Base-by-base conservation (phyloP, 1,140 invertebrate genomes). In the Ruditapes philippinarum region DNA sequence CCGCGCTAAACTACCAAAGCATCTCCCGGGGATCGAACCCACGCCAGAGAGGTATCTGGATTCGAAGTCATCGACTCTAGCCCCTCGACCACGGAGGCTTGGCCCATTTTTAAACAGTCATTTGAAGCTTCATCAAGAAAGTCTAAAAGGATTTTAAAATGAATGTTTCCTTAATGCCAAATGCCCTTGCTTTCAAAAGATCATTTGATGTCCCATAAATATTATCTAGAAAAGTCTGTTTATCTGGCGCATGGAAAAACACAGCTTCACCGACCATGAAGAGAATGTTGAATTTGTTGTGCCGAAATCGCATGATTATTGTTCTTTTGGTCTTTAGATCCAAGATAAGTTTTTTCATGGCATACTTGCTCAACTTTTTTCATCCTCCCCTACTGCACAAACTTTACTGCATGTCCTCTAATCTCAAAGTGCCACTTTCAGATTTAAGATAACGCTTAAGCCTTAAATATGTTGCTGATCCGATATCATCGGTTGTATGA, bases 221-320 rank as follows among this genome's bases (percentile, higher is more conserved):
- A 45, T 38, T 60, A 17, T 80, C 62, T 25, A 91, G 25, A 31
- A 86, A 91, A 36, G 89, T 42, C 0, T 17, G n/a, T 25, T 82
- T 45, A 49, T 51, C 28, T 12, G 54, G 42, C 0, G 31, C 28
- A 57, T 79, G 81, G 51, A 45, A 89, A 51, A 40, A 91, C 22
- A 89, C 62, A 25, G 74, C 40, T 1, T 31, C 28, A 28, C 25
- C 90, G 49, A 80, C 49, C 25, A 89, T 70, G 60, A 91, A 89
- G 12, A 89, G n/a, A 1, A 91, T 79, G 28, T 91, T 91, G 38
- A 89, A 89, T 17, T 88, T 33, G 70, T 91, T 91, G 0, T 88
- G 83, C 60, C 49, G 74, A 28, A 85, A 74, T 28, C 70, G 19
- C 51, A 85, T 54, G 0, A 85, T n/a, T 76, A 0, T 22, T n/a